Percentiles rank a stretch among this genome's conserved stretches.
These are phyloP conservation scores for Strix uralensis DNA, from an alignment of 2,113 vertebrate species.

Conservation along the genomic window DNA sequence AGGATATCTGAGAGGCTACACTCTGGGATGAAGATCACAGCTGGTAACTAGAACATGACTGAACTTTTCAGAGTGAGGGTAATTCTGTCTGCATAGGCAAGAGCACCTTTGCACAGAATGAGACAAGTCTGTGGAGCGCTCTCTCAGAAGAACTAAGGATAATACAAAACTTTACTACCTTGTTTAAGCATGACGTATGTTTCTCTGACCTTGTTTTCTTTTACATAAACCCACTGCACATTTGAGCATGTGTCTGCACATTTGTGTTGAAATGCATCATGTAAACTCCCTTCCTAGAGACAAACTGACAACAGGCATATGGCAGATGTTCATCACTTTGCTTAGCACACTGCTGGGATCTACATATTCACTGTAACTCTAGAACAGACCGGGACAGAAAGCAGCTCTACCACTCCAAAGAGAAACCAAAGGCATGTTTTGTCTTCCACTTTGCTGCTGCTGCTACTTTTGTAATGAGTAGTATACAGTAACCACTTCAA, in stretches of 20 bases:
- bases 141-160: neutral
- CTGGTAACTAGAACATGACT: neutral
- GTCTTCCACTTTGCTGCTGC: neutral
- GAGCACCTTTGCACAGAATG: neutral
- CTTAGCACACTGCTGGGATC: neutral
- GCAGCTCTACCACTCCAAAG: neutral
- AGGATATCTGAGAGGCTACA: neutral
- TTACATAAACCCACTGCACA: neutral
- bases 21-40: neutral
- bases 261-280: neutral
- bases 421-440: neutral
- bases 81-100: neutral
- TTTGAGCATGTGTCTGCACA: fast-evolving
- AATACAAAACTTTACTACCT: neutral
- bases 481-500: neutral
- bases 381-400: neutral
- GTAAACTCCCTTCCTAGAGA: neutral
- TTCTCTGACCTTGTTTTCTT: neutral
- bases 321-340: fast-evolving
- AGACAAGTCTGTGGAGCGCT: neutral
- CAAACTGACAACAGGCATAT: neutral
- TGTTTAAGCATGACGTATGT: neutral
- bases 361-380: neutral
- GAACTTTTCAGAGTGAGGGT: neutral
- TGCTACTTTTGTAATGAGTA: neutral